Evolutionary conservation across 2,888 invertebrate genomes (phyloP).

Genomic region (Protonemura montana): DNA sequence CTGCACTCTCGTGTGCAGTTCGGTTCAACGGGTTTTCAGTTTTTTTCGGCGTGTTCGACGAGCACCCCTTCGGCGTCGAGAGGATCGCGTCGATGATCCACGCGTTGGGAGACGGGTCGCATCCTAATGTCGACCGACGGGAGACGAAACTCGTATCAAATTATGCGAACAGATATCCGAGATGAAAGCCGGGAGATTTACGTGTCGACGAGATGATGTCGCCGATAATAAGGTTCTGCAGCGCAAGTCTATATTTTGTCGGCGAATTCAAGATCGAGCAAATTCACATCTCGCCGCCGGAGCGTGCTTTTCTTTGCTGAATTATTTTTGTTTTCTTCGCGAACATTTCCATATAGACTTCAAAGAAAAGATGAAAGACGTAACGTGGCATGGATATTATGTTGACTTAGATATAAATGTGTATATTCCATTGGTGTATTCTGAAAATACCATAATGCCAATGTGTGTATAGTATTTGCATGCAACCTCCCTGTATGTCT

Average conservation of each 20-base stretch:
- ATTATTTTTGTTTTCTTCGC: neutral
- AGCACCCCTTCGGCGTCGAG: neutral
- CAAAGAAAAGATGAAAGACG: neutral
- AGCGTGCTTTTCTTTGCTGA: neutral
- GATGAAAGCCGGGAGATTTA: neutral
- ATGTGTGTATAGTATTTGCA: neutral
- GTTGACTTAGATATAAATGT: neutral
- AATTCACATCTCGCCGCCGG: neutral
- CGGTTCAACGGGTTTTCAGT: neutral
- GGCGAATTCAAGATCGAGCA: neutral
- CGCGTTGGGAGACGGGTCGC: neutral
- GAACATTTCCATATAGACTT: neutral
- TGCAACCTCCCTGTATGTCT: neutral
- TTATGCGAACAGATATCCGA: neutral
- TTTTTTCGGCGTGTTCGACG: neutral
- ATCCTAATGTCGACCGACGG: neutral
- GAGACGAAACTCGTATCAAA: neutral
- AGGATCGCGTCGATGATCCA: neutral
- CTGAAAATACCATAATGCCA: neutral
- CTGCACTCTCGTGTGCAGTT: neutral
- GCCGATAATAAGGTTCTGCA: neutral
- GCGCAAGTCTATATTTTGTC: neutral
- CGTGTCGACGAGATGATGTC: neutral
- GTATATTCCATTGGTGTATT: neutral
- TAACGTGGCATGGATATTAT: neutral